Evolutionary conservation across 1,140 invertebrate genomes (phyloP), one percentile per base, ranked within the genome.

Genomic region (Uloborus diversus): DNA sequence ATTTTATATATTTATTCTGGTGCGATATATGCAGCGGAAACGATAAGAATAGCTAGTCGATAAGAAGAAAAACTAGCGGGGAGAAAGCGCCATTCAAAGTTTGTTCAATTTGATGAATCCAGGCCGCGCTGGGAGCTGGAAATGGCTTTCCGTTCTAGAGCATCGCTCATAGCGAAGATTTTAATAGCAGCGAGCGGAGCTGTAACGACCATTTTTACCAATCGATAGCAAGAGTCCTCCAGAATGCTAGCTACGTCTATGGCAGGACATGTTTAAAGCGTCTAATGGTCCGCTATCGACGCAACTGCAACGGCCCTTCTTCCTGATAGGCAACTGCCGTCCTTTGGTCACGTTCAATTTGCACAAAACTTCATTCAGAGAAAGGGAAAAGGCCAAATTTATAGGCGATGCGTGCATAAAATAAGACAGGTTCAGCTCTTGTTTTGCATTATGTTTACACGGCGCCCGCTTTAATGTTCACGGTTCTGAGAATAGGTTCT

Each of bases 371-470:
- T 49, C 49, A 78, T 78, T 78, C 61, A 53, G 32, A 78, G 73
- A 78, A 78, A 78, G 73, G 37, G 73, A 78, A 65, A 65, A 37
- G 62, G 61, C 37, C 73, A 65, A 78, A 78, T 78, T 78, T 78
- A 78, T 78, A 78, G 73, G 17, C 49, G 23, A 49, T 78, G 61
- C 61, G 49, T 66, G 73, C 61, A 78, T 78, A 78, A 78, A 78
- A 65, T 78, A 78, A 78, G 73, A 65, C 73, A 78, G 62, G 73
- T 78, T 66, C 49, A 35, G 47, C 73, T 78, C 61, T 65, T 78
- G 61, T 78, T 78, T 78, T 78, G 73, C 73, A 78, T 78, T 65
- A 78, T 66, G 61, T 64, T 78, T 78, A 78, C 73, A 78, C 73
- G 73, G 73, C 27, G 42, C 61, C 73, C 62, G 73, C 73, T 66